Evolutionary conservation across 2,113 vertebrate species (phyloP), one percentile per base, ranked within the genome.

Genomic region (Callocephalon fimbriatum): DNA sequence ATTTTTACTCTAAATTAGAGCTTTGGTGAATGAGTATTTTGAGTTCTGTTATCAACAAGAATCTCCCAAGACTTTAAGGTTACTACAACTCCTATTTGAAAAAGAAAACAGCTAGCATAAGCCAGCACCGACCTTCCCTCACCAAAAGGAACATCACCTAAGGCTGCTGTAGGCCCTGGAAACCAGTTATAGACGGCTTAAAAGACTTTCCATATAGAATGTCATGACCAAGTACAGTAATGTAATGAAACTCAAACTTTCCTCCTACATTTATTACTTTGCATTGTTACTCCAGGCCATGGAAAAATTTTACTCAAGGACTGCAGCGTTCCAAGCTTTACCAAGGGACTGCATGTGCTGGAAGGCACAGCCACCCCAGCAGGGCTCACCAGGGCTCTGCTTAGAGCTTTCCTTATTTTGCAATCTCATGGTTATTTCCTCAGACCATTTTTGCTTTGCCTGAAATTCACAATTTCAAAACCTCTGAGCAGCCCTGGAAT

Each of bases 161-260:
- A 7, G 19, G 19, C 38, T 8, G n/a, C 47, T 31, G 38, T 23
- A 9, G 10, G 1, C 29, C 47, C 42, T 5, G 4, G 13, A 8
- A 9, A 7, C n/a, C 51, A 53, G 6, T 10, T 12, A n/a, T 21
- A 14, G 54, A 32, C 8, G 32, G 54, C 20, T 20, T n/a, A 21
- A 22, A n/a, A 21, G 4, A 2, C 32, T 15, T 15, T 13, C 51
- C 32, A 9, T 58, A n/a, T 13, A n/a, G 54, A 58, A 14, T 32
- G 22, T n/a, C 32, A n/a, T n/a, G 56, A 58, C 8, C 56, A n/a
- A 6, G 32, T 66, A 12, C 72, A 32, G 44, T 1, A 4, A 38
- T 37, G 0, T 3, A 40, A 38, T 2, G 1, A 27, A 67, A n/a
- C 71, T 20, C 38, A 21, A 4, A 1, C 0, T 6, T n/a, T n/a